These are phyloP conservation scores for Cydia pomonella DNA, from an alignment of 1,140 invertebrate genomes.

Conservation along the genomic window DNA sequence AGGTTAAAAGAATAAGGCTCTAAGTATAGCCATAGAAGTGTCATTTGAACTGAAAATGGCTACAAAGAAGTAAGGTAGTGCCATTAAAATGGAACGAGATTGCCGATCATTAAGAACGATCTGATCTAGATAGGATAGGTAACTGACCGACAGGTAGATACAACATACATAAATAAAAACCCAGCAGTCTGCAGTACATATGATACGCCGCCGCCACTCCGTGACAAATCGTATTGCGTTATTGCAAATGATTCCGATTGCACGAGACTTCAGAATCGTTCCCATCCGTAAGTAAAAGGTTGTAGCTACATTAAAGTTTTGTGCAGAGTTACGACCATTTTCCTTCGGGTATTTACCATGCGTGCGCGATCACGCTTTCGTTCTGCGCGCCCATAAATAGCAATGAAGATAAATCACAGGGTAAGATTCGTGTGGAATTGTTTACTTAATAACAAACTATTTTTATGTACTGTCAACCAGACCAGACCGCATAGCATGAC, in stretches of 20 bases:
- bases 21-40: too few relatives aligned
- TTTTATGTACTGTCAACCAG: background rate
- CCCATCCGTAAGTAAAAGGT: background rate
- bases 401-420: background rate
- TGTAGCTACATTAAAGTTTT: background rate
- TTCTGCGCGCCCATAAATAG: conserved; percentile 9
- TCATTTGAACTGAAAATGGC: too few relatives aligned
- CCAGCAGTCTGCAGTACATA: too few relatives aligned
- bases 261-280: background rate
- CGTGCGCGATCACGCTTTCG: background rate
- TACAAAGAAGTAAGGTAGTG: too few relatives aligned
- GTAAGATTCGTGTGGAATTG: background rate
- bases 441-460: background rate
- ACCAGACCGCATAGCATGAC: too few relatives aligned
- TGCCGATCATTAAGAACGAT: too few relatives aligned
- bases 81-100: too few relatives aligned
- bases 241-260: background rate
- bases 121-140: too few relatives aligned
- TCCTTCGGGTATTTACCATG: background rate
- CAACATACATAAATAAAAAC: too few relatives aligned
- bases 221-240: background rate
- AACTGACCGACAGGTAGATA: too few relatives aligned
- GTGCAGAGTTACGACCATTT: background rate
- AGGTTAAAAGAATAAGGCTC: too few relatives aligned
- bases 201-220: background rate